Evolutionary conservation across 2,888 invertebrate species (phyloP).

Genomic region (Encarsia formosa): DNA sequence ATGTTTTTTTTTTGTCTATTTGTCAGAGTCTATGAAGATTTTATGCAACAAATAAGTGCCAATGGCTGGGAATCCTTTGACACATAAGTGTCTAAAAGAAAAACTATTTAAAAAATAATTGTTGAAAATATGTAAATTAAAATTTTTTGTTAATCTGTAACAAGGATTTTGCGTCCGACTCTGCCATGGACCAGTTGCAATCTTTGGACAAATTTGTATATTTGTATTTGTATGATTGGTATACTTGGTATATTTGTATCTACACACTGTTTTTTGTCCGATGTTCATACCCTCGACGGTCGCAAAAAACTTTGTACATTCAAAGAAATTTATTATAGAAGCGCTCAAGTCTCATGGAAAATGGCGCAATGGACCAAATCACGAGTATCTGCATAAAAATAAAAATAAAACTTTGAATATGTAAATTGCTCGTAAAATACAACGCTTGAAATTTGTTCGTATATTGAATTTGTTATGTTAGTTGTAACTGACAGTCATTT

Average conservation of each 20-base stretch:
- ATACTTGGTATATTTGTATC: slow-evolving; percentile 15
- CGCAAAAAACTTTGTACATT: slow-evolving; percentile 16
- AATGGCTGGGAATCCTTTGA: slow-evolving; percentile 16
- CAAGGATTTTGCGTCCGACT: slow-evolving; percentile 1
- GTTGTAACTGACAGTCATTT: no score
- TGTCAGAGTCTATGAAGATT: slow-evolving; percentile 18
- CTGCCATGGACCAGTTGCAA: slow-evolving; percentile 8
- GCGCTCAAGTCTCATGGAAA: slow-evolving; percentile 18
- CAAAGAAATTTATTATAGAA: slow-evolving; percentile 13
- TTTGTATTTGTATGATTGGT: slow-evolving; percentile 19
- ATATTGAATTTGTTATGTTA: slow-evolving; percentile 19
- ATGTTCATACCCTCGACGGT: slow-evolving; percentile 8
- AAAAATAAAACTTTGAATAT: slow-evolving; percentile 8
- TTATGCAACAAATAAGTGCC: slow-evolving; percentile 23
- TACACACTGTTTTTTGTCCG: slow-evolving; percentile 13
- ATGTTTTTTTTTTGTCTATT: slow-evolving; percentile 18
- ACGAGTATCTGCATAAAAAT: slow-evolving; percentile 17
- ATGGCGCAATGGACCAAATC: slow-evolving; percentile 25
- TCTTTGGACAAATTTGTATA: slow-evolving; percentile 6
- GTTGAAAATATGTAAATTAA: not conserved
- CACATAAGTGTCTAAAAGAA: slow-evolving; percentile 3
- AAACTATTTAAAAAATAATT: not conserved
- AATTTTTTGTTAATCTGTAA: not conserved
- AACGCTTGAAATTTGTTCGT: no score
- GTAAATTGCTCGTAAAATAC: slow-evolving; percentile 12